Base-by-base conservation (phyloP, 2,888 invertebrate species). In the Eilema depressum region DNA sequence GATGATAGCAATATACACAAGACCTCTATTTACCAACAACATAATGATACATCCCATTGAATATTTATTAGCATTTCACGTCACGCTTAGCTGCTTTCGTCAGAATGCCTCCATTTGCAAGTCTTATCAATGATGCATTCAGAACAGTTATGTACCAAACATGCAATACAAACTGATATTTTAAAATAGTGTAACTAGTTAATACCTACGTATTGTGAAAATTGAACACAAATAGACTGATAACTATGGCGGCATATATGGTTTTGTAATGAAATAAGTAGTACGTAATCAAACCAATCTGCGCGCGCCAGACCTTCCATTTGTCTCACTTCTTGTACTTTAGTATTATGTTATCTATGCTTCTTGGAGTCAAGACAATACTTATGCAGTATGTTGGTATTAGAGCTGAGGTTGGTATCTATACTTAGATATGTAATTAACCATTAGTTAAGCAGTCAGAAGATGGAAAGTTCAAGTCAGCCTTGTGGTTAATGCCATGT, bases 61-160 rank as follows among this genome's bases (percentile, higher is more conserved):
- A 81, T 81, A 83, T 77, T 41, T 68, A 76, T 67, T 69, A 78
- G 62, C 71, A 69, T 81, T 79, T 70, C 70, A 68, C 74, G 82
- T 74, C 73, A 65, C 76, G 81, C 78, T 70, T 73, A 76, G 81
- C 72, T 78, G 78, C 75, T 20, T 67, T 23, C 56, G 63, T 68
- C 66, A 74, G 63, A 75, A 79, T 72, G 47, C 47, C 59, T 80
- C 47, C 75, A 82, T 83, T 80, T 78, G 71, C 77, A 83, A 71
- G 74, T 57, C 68, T 69, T 69, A 73, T 83, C 75, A 75, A 77
- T 82, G 66, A 68, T 82, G 69, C 65, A 67, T 82, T 82, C 63
- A 73, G 70, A 70, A 73, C 78, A 62, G 71, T 66, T 77, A 62
- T 59, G 67, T 66, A 41, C 63, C 66, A 69, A 74, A 66, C 65